Evolutionary conservation across 2,888 invertebrate genomes (phyloP).

Genomic region (Diarsia dahlii): DNA sequence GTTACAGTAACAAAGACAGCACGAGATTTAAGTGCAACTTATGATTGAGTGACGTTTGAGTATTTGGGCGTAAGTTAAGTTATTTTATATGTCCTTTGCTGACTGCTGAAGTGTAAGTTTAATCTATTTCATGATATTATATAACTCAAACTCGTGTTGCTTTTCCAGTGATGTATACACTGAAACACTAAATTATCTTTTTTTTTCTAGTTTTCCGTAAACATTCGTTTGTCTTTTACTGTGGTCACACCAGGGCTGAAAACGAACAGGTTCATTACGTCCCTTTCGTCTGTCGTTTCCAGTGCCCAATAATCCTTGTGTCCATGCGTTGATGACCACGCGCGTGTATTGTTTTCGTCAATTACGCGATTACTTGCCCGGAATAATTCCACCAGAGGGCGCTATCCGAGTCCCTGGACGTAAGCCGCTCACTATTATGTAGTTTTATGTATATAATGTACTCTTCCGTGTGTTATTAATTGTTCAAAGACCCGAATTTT

Average conservation of each 20-base stretch:
- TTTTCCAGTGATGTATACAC: not conserved
- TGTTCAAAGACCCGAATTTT: constrained; percentile 41
- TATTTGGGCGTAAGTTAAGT: too few species aligned
- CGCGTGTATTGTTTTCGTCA: constrained; percentile 84
- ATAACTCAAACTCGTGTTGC: not conserved
- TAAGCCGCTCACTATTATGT: constrained; percentile 62
- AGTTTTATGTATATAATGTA: constrained; percentile 44
- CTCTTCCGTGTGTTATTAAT: constrained; percentile 46
- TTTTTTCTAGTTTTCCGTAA: not conserved
- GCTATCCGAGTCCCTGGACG: constrained; percentile 49
- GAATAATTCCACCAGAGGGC: constrained; percentile 78
- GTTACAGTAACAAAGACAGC: too few species aligned
- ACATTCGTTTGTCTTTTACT: not conserved
- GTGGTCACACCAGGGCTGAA: not conserved
- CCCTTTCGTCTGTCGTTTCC: constrained; percentile 65
- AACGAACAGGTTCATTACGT: too few species aligned
- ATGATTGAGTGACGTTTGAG: too few species aligned
- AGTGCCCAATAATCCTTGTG: constrained; percentile 59
- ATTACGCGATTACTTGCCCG: constrained; percentile 86
- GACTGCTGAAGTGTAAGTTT: too few species aligned
- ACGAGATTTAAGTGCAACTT: too few species aligned
- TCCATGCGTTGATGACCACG: constrained; percentile 79
- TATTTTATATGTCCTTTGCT: too few species aligned
- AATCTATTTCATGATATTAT: too few species aligned
- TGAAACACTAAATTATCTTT: not conserved